phyloP scores from a whole-genome alignment of 2,888 invertebrate species.

The Megamerina dolium region DNA sequence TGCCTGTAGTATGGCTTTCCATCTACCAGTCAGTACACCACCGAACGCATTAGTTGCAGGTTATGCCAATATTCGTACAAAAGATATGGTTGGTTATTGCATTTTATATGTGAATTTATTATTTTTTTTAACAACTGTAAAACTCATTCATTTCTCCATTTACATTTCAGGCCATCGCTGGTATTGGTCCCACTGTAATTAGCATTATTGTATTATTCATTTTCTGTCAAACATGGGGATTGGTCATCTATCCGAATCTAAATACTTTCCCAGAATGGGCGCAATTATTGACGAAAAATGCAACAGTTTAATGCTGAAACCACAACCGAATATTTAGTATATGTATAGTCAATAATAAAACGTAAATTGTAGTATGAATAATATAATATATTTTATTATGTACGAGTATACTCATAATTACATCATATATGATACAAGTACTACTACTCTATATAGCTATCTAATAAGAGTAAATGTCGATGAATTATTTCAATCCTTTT shows the following conservation, averaged over 20 bases:
- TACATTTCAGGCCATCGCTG: conserved; percentile 61
- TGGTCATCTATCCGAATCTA: conserved; percentile 59
- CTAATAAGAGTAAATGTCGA: too few species aligned
- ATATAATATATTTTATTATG: not conserved
- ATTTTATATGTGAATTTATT: too few species aligned
- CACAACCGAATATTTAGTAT: not conserved
- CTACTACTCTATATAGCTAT: too few species aligned
- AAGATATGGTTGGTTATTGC: conserved; percentile 60
- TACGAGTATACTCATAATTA: too few species aligned
- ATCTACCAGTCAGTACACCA: conserved; percentile 90
- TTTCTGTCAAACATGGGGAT: conserved; percentile 71
- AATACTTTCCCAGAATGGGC: conserved; percentile 62
- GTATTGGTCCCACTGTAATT: conserved; percentile 71
- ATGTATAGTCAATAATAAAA: not conserved
- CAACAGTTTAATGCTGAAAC: not conserved
- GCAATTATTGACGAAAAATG: conserved; percentile 23
- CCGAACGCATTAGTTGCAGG: conserved; percentile 91
- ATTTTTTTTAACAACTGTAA: not conserved
- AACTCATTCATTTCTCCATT: conserved; percentile 15
- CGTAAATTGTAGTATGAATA: not conserved
- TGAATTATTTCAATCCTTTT: not conserved
- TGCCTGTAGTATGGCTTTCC: conserved; percentile 87
- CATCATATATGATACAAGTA: too few species aligned
- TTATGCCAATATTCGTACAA: conserved; percentile 71
- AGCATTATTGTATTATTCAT: conserved; percentile 66